Conservation (phyloP, 2,113 vertebrate species). For the Vanacampus margaritifer region DNA sequence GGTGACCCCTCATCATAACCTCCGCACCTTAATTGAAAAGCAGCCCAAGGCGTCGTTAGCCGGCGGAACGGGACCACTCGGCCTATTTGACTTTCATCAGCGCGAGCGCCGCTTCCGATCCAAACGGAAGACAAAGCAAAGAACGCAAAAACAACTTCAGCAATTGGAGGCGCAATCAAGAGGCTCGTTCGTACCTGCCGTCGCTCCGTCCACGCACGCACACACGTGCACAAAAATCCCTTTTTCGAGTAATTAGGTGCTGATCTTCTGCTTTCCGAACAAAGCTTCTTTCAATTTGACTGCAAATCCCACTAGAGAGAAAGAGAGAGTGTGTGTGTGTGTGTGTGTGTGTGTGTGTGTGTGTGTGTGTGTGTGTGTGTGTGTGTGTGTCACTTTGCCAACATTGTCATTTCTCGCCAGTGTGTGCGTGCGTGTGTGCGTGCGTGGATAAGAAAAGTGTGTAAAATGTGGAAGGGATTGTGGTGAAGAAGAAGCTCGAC, state of each 20-base stretch:
- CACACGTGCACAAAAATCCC: neutral
- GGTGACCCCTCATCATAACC: constrained; percentile 32
- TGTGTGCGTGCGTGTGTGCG: neutral
- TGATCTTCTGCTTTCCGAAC: neutral
- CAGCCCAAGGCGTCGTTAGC: constrained; percentile 55
- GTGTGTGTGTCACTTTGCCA: neutral
- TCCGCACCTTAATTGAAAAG: constrained; percentile 53
- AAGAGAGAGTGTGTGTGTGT: too few relatives aligned
- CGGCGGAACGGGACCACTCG: constrained; percentile 36
- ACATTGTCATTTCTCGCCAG: neutral
- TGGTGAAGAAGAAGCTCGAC: constrained; percentile 5
- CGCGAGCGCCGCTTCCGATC: constrained; percentile 11
- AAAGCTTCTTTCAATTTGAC: neutral
- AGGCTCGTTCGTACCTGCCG: neutral
- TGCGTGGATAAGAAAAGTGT: neutral
- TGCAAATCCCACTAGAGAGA: neutral
- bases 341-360: too few relatives aligned
- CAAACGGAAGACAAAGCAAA: neutral
- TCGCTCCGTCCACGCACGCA: too few relatives aligned
- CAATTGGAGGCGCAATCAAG: neutral
- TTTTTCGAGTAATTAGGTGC: neutral
- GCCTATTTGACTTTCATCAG: constrained; percentile 53
- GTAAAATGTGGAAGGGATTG: constrained; percentile 1
- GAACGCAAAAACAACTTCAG: neutral
- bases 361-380: too few relatives aligned